phyloP scores from a whole-genome alignment of 2,113 vertebrate genomes.

The Okapia johnstoni region DNA sequence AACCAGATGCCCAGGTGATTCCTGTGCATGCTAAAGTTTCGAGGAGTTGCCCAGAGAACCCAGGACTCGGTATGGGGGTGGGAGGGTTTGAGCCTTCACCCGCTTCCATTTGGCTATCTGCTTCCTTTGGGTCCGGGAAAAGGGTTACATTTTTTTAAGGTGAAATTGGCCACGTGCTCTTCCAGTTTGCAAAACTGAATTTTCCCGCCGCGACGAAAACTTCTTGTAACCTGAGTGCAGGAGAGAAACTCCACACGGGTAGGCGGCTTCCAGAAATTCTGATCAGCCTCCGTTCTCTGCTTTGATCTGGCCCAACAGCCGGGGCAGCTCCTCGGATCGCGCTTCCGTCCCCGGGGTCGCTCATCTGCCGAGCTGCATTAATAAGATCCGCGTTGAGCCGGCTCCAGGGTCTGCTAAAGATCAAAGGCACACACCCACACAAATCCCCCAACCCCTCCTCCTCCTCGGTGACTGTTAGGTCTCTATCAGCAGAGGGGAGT shows the following conservation, averaged over 20 bases:
- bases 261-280: slow-evolving; percentile 5
- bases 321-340: not conserved
- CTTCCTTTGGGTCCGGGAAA: not conserved
- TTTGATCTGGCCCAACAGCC: slow-evolving; percentile 4
- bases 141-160: not conserved
- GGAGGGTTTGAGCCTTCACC: not conserved
- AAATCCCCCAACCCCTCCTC: not conserved
- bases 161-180: not conserved
- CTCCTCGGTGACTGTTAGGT: not conserved
- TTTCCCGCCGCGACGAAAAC: not conserved
- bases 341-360: not conserved
- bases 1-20: not conserved
- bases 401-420: not conserved
- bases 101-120: not conserved
- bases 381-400: not conserved
- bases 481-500: not conserved
- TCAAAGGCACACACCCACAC: not conserved
- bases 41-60: not conserved
- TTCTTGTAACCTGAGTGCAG: not conserved
- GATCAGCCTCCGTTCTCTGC: not conserved
- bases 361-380: not conserved
- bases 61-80: not conserved
- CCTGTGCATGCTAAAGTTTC: not conserved
- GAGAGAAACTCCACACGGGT: not conserved
- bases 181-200: not conserved